These are phyloP conservation scores for Platichthys flesus DNA, from an alignment of 2,113 vertebrate species.

Conservation along the genomic window DNA sequence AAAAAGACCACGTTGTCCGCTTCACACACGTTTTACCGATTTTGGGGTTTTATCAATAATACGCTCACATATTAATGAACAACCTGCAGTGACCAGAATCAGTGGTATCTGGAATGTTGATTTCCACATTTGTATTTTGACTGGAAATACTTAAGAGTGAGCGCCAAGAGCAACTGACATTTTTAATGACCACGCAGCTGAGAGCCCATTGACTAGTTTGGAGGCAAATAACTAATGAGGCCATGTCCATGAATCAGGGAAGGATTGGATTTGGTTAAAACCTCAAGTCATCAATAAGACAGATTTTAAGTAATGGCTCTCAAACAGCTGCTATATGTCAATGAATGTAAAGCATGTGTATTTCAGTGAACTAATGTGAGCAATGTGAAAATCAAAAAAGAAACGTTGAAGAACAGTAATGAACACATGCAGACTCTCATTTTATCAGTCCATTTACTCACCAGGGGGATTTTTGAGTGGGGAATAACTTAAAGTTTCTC, in stretches of 20 bases:
- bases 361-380: not conserved
- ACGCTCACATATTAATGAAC: conserved; percentile 35
- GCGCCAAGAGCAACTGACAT: conserved; percentile 13
- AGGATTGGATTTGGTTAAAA: not conserved
- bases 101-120: not conserved
- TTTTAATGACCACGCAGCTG: not conserved
- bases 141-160: not conserved
- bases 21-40: not conserved
- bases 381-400: not conserved
- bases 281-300: not conserved
- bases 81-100: not conserved
- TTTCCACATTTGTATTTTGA: conserved; percentile 23
- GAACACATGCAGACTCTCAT: too few relatives aligned
- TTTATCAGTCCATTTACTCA: too few relatives aligned
- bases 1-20: too few relatives aligned
- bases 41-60: conserved; percentile 10
- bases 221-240: conserved; percentile 9
- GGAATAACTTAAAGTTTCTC: not conserved
- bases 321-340: not conserved
- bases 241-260: conserved; percentile 12
- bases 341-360: not conserved
- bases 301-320: not conserved
- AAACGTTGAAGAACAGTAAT: not conserved
- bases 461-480: too few relatives aligned
- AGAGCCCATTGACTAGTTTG: conserved; percentile 27